Conservation (phyloP, 2,888 invertebrate species). For the Drosophila meridiana region DNA sequence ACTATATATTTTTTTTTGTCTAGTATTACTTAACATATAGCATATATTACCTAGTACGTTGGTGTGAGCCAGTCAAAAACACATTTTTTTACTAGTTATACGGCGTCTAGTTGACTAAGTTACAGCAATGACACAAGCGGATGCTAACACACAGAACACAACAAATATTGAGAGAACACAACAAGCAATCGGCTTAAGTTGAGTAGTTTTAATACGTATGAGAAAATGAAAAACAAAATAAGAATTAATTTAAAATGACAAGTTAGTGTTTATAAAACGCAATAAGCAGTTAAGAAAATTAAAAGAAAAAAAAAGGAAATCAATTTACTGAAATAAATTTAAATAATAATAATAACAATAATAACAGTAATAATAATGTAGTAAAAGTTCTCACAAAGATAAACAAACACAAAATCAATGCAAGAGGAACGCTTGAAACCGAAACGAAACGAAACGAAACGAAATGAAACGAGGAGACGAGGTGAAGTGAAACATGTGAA, state of each 20-base stretch:
- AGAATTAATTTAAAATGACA: slow-evolving; percentile 13
- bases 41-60: slow-evolving; percentile 63
- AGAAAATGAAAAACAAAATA: slow-evolving; percentile 9
- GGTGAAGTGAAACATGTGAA: slow-evolving; percentile 15
- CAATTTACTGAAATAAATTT: slow-evolving; percentile 27
- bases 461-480: slow-evolving; percentile 30
- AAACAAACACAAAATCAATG: slow-evolving; percentile 17
- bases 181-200: slow-evolving; percentile 61
- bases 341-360: slow-evolving; percentile 24
- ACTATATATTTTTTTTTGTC: slow-evolving; percentile 65
- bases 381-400: slow-evolving; percentile 67
- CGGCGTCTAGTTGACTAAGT: slow-evolving; percentile 50
- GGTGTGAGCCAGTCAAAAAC: slow-evolving; percentile 59
- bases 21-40: slow-evolving; percentile 65
- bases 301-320: slow-evolving; percentile 29
- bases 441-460: slow-evolving; percentile 24
- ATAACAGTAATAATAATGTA: slow-evolving; percentile 43
- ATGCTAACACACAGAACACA: background rate
- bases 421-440: slow-evolving; percentile 40
- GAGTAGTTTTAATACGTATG: slow-evolving; percentile 73
- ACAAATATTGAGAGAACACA: slow-evolving; percentile 26
- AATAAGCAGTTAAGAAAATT: slow-evolving; percentile 58
- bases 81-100: slow-evolving; percentile 63
- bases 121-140: slow-evolving; percentile 24
- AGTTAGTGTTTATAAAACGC: slow-evolving; percentile 79